These are phyloP conservation scores for Corythaixoides concolor DNA, from an alignment of 2,113 vertebrate genomes.

Conservation along the genomic window DNA sequence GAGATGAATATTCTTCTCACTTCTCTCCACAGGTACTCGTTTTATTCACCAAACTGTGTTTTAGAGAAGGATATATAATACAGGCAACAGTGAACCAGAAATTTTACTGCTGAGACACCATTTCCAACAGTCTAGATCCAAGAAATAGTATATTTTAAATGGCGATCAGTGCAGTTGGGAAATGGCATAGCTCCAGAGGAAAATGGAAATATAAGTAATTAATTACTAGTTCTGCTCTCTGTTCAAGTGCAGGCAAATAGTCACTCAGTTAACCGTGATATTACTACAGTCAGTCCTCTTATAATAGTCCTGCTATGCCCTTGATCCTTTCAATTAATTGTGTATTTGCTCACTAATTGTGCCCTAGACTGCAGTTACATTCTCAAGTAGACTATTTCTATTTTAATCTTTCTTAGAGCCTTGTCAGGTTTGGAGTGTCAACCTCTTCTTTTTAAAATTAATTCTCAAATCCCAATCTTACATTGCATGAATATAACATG, in stretches of 20 bases:
- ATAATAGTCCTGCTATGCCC: neutral
- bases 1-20: neutral
- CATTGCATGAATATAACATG: accelerated
- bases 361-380: neutral
- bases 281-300: neutral
- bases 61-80: neutral
- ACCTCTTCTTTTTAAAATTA: neutral
- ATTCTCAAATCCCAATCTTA: neutral
- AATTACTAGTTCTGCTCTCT: neutral
- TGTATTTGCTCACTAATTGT: neutral
- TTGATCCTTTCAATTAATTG: neutral
- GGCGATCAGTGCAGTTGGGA: neutral
- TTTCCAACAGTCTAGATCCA: neutral
- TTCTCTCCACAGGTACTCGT: neutral
- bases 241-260: neutral
- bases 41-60: neutral
- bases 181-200: neutral
- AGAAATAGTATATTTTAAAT: neutral
- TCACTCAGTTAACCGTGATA: neutral
- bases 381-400: neutral
- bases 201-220: neutral
- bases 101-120: neutral
- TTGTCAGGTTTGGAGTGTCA: neutral
- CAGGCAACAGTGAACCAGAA: neutral
- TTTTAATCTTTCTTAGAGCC: neutral